Percentiles rank a stretch among this genome's conserved stretches.
Conservation (phyloP, 2,888 invertebrate genomes). For the Dendrolimus pini region DNA sequence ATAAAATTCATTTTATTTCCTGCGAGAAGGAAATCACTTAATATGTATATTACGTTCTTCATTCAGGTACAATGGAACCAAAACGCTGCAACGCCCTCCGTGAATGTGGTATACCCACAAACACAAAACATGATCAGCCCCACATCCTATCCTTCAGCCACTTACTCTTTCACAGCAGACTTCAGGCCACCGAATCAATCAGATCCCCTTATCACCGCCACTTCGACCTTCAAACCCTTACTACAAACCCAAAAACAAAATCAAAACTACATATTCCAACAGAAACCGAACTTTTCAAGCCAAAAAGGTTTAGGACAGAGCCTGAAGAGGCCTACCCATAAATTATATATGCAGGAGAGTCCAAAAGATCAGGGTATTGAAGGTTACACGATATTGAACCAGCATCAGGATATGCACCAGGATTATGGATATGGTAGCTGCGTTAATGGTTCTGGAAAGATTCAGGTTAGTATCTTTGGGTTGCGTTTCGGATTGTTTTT, state of each 20-base stretch:
- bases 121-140: constrained; percentile 80
- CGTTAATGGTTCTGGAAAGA: constrained; percentile 52
- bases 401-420: constrained; percentile 59
- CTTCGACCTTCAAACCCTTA: constrained; percentile 75
- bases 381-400: constrained; percentile 51
- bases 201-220: constrained; percentile 70
- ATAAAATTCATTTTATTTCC: too few relatives aligned
- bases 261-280: constrained; percentile 59
- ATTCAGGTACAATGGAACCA: constrained; percentile 85
- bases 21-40: too few relatives aligned
- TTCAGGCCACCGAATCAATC: constrained; percentile 81
- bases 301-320: constrained; percentile 35
- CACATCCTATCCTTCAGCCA: constrained; percentile 81
- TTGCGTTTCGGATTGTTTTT: too few relatives aligned
- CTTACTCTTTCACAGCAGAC: constrained; percentile 90
- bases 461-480: constrained; percentile 40
- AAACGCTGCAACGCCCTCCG: constrained; percentile 76
- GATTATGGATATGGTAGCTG: constrained; percentile 60
- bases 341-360: constrained; percentile 44
- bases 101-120: constrained; percentile 80
- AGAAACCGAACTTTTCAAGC: constrained; percentile 48
- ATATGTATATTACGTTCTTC: too few relatives aligned
- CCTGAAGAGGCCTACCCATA: constrained; percentile 62
- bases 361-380: constrained; percentile 52
- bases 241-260: constrained; percentile 63